Evolutionary conservation across 2,888 invertebrate genomes (phyloP).

Genomic region (Microctonus hyperodae): DNA sequence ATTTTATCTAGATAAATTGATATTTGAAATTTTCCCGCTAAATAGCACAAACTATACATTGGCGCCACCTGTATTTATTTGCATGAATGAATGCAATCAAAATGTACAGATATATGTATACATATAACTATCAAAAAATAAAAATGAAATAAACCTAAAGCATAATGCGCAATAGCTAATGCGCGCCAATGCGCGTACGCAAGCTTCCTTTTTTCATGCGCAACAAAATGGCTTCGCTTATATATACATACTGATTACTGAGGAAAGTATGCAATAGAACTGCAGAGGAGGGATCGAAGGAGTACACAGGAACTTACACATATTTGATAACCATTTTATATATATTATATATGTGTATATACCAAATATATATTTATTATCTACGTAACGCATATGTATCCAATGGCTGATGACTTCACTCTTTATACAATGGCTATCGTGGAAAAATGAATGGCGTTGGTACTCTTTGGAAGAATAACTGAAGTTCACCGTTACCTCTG

Average conservation of each 20-base stretch:
- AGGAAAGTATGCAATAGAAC: background rate
- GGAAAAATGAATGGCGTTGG: slow-evolving; percentile 53
- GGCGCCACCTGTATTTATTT: too few relatives aligned
- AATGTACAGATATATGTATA: too few relatives aligned
- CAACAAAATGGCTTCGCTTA: background rate
- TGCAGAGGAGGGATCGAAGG: background rate
- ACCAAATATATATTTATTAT: too few relatives aligned
- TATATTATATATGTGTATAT: too few relatives aligned
- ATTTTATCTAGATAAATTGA: too few relatives aligned
- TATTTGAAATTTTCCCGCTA: too few relatives aligned
- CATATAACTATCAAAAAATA: background rate
- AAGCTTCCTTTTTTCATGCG: background rate
- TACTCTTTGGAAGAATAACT: slow-evolving; percentile 35
- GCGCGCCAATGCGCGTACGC: background rate
- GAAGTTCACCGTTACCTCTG: background rate
- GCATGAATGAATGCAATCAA: too few relatives aligned
- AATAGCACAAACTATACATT: too few relatives aligned
- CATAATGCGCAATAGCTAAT: background rate
- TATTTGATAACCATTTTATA: too few relatives aligned
- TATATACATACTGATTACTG: too few relatives aligned
- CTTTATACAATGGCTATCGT: background rate
- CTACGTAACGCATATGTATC: too few relatives aligned
- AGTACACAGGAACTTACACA: too few relatives aligned
- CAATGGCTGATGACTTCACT: background rate
- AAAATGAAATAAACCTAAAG: background rate